A percentile compares a stretch with the other conserved stretches of the same genome.
Evolutionary conservation across 2,797 vertebrate genomes (phyloP).

Genomic region (Parauchenoglanis ngamensis): DNA sequence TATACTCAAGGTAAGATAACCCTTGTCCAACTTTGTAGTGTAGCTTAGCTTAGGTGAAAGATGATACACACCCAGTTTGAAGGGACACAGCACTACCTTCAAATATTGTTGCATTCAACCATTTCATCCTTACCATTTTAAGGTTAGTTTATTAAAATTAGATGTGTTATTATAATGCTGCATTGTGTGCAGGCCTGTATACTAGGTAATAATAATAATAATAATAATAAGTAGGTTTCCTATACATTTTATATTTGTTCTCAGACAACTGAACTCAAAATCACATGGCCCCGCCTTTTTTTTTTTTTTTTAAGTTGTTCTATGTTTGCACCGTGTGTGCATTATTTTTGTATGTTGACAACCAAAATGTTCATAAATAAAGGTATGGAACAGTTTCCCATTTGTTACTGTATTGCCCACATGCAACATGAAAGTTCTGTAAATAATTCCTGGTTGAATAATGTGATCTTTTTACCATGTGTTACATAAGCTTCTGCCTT

Average conservation of each 20-base stretch:
- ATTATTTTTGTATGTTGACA: neutral
- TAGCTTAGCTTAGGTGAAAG: neutral
- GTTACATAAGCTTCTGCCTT: neutral
- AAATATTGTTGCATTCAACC: neutral
- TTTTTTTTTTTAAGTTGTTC: neutral
- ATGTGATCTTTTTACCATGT: neutral
- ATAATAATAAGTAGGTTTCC: neutral
- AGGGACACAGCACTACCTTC: neutral
- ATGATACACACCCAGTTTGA: neutral
- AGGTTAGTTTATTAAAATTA: neutral
- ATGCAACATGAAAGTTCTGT: neutral
- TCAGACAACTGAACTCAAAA: too few species aligned
- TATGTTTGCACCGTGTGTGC: neutral
- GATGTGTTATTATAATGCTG: neutral
- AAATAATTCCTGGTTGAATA: neutral
- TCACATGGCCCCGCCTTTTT: neutral
- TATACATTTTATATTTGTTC: neutral
- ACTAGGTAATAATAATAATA: neutral
- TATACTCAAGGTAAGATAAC: conserved; percentile 21
- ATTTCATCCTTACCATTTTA: neutral
- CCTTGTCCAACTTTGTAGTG: conserved; percentile 32
- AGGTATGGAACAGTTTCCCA: neutral
- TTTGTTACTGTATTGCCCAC: neutral
- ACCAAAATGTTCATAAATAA: neutral
- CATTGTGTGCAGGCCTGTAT: neutral